Evolutionary conservation across 2,113 vertebrate genomes (phyloP).

Genomic region (Varanus salvator): DNA sequence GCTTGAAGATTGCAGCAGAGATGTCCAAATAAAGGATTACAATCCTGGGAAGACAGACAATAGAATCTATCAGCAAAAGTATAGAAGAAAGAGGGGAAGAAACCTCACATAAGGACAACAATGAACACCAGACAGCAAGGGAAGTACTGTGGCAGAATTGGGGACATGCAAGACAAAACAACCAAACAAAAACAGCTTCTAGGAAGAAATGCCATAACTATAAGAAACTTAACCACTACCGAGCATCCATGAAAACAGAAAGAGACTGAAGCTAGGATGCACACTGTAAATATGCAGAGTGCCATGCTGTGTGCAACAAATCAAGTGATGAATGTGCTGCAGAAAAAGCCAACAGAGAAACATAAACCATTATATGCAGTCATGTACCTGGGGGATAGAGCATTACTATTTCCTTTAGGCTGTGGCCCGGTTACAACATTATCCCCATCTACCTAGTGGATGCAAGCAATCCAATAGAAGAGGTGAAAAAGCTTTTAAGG

Average conservation of each 20-base stretch:
- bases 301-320: not conserved
- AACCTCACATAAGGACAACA: not conserved
- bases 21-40: not conserved
- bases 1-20: not conserved
- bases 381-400: not conserved
- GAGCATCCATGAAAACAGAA: not conserved
- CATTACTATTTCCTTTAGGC: not conserved
- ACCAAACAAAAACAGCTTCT: not conserved
- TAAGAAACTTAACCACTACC: too few relatives aligned
- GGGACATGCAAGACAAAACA: not conserved
- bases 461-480: not conserved
- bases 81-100: not conserved
- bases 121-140: too few relatives aligned
- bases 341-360: too few relatives aligned
- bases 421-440: not conserved
- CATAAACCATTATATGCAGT: too few relatives aligned
- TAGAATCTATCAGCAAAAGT: not conserved
- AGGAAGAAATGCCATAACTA: too few relatives aligned
- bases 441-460: not conserved
- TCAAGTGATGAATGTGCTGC: too few relatives aligned
- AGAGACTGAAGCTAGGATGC: not conserved
- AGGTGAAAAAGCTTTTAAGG: not conserved
- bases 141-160: not conserved
- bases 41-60: not conserved
- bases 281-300: not conserved